Evolutionary conservation across 2,797 vertebrate species (phyloP).

Genomic region (Simalia tracyae): DNA sequence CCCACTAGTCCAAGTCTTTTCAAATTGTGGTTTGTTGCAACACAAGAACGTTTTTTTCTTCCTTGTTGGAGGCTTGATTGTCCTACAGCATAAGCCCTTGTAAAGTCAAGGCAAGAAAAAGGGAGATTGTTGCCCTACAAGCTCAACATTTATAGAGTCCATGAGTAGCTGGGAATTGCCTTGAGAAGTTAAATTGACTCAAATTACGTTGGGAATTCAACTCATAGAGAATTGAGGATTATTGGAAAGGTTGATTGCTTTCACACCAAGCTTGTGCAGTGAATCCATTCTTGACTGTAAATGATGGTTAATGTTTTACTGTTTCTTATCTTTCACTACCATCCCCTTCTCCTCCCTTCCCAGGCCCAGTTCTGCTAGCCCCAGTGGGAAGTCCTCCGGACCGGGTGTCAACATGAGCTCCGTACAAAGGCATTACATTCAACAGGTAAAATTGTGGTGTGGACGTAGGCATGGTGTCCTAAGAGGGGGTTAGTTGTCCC

Average conservation of each 20-base stretch:
- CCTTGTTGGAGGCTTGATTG: no score
- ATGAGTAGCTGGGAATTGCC: no score
- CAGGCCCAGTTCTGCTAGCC: constrained; percentile 96
- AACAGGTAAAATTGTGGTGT: constrained; percentile 82
- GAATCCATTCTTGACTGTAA: no score
- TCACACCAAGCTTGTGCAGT: background rate
- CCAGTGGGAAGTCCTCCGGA: constrained; percentile 91
- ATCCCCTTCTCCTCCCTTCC: background rate
- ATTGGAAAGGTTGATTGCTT: background rate
- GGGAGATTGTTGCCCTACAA: no score
- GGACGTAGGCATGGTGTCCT: background rate
- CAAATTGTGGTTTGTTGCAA: no score
- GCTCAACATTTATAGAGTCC: background rate
- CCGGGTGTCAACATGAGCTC: constrained; percentile 82
- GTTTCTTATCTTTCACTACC: constrained; percentile 71
- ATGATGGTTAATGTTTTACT: background rate
- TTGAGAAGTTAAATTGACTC: no score
- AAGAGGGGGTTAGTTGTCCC: background rate
- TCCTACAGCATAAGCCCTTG: no score
- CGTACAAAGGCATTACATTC: constrained; percentile 90
- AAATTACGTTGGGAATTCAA: background rate
- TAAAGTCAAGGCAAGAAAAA: no score
- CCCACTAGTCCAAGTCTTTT: no score
- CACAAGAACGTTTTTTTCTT: no score
- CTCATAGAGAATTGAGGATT: background rate